phyloP scores from a whole-genome alignment of 1,140 invertebrate species.

The Arctopsyche grandis region DNA sequence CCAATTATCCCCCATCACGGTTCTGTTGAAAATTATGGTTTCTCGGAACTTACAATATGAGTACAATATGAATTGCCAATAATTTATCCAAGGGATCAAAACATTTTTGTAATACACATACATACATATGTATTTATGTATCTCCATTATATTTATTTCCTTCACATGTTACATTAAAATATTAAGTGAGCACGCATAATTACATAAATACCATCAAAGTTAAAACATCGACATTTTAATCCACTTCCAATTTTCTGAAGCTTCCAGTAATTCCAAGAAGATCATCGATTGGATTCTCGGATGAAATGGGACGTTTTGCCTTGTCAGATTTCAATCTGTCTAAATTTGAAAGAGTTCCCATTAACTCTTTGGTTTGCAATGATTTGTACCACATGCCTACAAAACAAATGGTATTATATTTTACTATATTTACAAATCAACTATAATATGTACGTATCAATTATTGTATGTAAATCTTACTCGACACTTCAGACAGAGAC shows the following conservation, averaged over 20 bases:
- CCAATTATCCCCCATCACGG: too few relatives aligned
- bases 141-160: too few relatives aligned
- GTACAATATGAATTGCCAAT: too few relatives aligned
- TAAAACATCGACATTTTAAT: too few relatives aligned
- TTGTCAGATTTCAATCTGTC: constrained; percentile 19
- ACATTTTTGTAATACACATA: too few relatives aligned
- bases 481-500: not conserved
- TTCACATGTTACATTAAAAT: too few relatives aligned
- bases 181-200: too few relatives aligned
- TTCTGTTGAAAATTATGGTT: too few relatives aligned
- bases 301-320: not conserved
- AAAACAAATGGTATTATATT: not conserved
- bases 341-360: not conserved
- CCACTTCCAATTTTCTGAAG: constrained; percentile 36
- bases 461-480: not conserved
- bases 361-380: not conserved
- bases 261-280: constrained; percentile 7
- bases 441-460: not conserved
- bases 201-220: too few relatives aligned
- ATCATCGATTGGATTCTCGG: not conserved
- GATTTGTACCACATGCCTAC: not conserved
- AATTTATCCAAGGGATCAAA: too few relatives aligned
- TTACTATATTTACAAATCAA: not conserved
- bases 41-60: too few relatives aligned
- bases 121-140: too few relatives aligned